Conservation (phyloP, 1,140 invertebrate genomes). For the Epicauta chinensis region DNA sequence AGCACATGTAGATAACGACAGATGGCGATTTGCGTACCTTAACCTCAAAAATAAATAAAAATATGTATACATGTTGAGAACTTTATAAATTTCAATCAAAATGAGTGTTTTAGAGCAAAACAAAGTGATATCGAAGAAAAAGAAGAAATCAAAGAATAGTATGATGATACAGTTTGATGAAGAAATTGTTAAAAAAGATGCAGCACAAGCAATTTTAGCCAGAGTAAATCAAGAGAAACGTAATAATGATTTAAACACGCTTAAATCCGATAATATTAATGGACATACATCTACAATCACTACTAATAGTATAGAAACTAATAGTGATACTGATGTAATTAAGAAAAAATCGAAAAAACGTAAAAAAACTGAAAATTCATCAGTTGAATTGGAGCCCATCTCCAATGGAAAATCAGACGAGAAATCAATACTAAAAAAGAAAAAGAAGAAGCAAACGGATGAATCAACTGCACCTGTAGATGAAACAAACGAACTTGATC, state of each 20-base stretch:
- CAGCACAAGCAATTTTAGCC: constrained; percentile 17
- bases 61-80: no score
- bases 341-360: background rate
- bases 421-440: constrained; percentile 6
- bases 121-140: no score
- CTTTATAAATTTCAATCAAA: no score
- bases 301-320: background rate
- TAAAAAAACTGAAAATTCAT: background rate
- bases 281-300: background rate
- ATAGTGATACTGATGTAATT: no score
- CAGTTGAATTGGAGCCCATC: no score
- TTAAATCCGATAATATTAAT: background rate
- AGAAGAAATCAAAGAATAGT: no score
- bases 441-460: constrained; percentile 5
- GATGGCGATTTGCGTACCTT: no score
- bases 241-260: constrained; percentile 4
- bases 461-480: background rate
- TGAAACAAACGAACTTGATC: background rate
- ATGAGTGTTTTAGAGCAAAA: no score
- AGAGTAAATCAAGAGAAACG: constrained; percentile 1
- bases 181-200: constrained; percentile 24
- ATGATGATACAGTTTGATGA: constrained; percentile 29
- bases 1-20: no score
- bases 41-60: no score
- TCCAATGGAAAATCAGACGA: background rate